A percentile compares a stretch with the other conserved stretches of the same genome.
Conservation (phyloP, 2,888 invertebrate genomes). For the Oasisia sp. region DNA sequence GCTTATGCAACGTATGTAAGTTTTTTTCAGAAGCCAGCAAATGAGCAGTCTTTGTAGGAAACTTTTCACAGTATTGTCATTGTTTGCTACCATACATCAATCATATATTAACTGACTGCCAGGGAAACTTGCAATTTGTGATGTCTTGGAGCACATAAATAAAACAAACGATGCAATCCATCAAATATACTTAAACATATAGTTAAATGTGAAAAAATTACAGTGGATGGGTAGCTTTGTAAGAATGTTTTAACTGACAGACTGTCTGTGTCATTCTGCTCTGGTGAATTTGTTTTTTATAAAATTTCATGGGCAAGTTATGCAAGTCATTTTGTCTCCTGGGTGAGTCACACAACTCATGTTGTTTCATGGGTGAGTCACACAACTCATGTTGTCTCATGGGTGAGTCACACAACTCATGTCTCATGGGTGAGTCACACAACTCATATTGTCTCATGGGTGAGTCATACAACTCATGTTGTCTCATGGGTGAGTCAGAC, state of each 20-base stretch:
- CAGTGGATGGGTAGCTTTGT: neutral
- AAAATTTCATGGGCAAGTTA: neutral
- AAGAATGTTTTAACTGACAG: neutral
- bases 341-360: too few species aligned
- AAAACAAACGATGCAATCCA: neutral
- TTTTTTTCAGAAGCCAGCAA: neutral
- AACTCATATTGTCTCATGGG: too few species aligned
- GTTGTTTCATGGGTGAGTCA: too few species aligned
- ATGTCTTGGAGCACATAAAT: neutral
- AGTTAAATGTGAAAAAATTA: neutral
- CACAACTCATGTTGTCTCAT: too few species aligned
- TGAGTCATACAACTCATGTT: too few species aligned
- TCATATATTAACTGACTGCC: neutral
- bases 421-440: too few species aligned
- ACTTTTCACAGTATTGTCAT: neutral
- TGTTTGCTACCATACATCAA: neutral
- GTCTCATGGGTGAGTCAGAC: neutral
- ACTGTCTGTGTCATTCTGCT: neutral
- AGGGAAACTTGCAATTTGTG: neutral
- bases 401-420: too few species aligned
- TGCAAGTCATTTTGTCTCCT: too few species aligned
- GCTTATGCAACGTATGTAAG: neutral
- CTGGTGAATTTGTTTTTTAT: neutral
- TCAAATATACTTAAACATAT: neutral
- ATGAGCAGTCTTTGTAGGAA: neutral